These are phyloP conservation scores for Rhaphigaster nebulosa DNA, from an alignment of 2,888 invertebrate genomes.

Conservation along the genomic window DNA sequence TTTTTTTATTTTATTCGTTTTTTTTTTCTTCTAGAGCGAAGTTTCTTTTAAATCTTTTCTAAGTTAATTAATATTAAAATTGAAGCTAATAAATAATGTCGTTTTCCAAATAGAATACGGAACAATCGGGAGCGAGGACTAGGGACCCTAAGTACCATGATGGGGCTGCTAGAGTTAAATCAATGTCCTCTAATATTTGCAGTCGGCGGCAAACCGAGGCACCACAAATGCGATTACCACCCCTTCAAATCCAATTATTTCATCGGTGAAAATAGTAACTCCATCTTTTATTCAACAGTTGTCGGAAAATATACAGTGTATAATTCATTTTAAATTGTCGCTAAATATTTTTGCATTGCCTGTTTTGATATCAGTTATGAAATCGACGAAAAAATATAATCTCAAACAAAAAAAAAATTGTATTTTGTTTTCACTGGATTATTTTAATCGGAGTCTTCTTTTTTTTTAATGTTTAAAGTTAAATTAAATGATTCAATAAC, in stretches of 20 bases:
- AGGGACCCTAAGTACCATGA: background rate
- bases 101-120: background rate
- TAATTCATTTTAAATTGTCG: background rate
- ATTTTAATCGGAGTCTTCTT: too few species aligned
- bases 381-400: background rate
- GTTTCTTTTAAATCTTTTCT: background rate
- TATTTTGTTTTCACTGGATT: too few species aligned
- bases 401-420: background rate
- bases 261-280: conserved; percentile 30
- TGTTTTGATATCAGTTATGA: background rate
- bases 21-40: background rate
- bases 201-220: background rate
- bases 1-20: background rate
- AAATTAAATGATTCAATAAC: too few species aligned
- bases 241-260: conserved; percentile 36
- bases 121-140: background rate
- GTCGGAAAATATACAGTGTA: background rate
- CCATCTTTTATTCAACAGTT: conserved; percentile 37
- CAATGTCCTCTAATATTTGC: conserved; percentile 34
- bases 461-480: too few species aligned
- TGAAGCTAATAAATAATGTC: background rate
- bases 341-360: background rate
- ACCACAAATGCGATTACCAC: conserved; percentile 6
- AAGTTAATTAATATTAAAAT: background rate
- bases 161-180: background rate